phyloP scores from a whole-genome alignment of 2,888 invertebrate species.

The Drosophila subsilvestris region DNA sequence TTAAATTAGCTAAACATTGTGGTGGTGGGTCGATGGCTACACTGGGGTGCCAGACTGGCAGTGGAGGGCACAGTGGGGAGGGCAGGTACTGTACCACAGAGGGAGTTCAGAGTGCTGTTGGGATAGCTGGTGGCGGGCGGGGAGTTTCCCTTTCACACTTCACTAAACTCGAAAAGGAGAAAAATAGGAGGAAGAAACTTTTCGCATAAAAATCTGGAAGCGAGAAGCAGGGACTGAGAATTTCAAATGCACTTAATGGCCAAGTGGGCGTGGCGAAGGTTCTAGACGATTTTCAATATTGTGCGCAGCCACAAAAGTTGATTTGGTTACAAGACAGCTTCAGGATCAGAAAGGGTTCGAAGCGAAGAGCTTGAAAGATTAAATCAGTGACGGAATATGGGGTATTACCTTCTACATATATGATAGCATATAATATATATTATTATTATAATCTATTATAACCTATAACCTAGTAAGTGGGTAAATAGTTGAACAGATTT shows the following conservation, averaged over 20 bases:
- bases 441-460: no score
- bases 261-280: constrained; percentile 59
- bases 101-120: no score
- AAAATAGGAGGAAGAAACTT: constrained; percentile 52
- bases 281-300: background rate
- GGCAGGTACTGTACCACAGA: background rate
- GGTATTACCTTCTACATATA: no score
- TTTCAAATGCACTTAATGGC: constrained; percentile 40
- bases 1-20: constrained; percentile 80
- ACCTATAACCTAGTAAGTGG: no score
- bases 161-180: constrained; percentile 57
- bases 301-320: constrained; percentile 23
- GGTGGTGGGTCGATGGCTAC: constrained; percentile 40
- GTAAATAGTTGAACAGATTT: no score
- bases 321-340: constrained; percentile 41
- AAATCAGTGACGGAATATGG: constrained; percentile 5
- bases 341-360: constrained; percentile 11
- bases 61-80: background rate
- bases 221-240: background rate
- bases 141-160: constrained; percentile 71
- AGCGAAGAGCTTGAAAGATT: constrained; percentile 10
- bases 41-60: background rate
- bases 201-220: constrained; percentile 74
- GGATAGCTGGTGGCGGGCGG: no score
- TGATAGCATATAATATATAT: no score